Evolutionary conservation across 1,140 invertebrate genomes (phyloP), one percentile per base, ranked within the genome.

Genomic region (Drosophila navojoa): DNA sequence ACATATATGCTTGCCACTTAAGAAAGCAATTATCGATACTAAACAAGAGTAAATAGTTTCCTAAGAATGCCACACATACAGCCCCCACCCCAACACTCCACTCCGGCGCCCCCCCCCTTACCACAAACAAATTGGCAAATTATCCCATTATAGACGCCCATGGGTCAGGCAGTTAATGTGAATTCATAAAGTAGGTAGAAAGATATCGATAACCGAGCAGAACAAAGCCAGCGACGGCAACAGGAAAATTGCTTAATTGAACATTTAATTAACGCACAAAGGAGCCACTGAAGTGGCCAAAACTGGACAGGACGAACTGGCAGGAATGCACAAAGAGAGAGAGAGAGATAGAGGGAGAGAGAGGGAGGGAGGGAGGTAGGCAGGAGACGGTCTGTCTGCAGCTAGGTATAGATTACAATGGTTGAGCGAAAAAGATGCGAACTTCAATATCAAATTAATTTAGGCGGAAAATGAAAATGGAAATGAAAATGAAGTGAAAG

Each of bases 191-290:
- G 38, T 35, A 50, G 42, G 49, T 47, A 35, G 19, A 63, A 32
- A 16, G 45, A 52, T 75, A 71, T 75, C 72, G 55, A 71, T 75
- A 71, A 58, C 63, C 67, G 44, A 50, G 11, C 11, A 61, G 64
- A 61, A 77, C 73, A 80, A 86, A 62, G 75, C 62, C 71, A 61
- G 77, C 63, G 67, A 49, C 42, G 35, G 35, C 35, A 32, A 52
- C 22, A 11, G 32, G 53, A 38, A 71, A 81, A 82, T 89, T 89
- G 84, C 84, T 84, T 89, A 87, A 87, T 89, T 87, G 84, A 87
- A 89, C 84, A 87, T 80, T 87, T 87, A 87, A 82, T 73, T 71
- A 77, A 70, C 47, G 47, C 53, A 87, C 84, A 79, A 86, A 76
- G 54, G 50, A 53, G 35, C 44, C 60, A 64, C 19, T 70, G 67